A percentile compares a stretch with the other conserved stretches of the same genome.
Evolutionary conservation across 1,140 invertebrate genomes (phyloP).

Genomic region (Atta texana): DNA sequence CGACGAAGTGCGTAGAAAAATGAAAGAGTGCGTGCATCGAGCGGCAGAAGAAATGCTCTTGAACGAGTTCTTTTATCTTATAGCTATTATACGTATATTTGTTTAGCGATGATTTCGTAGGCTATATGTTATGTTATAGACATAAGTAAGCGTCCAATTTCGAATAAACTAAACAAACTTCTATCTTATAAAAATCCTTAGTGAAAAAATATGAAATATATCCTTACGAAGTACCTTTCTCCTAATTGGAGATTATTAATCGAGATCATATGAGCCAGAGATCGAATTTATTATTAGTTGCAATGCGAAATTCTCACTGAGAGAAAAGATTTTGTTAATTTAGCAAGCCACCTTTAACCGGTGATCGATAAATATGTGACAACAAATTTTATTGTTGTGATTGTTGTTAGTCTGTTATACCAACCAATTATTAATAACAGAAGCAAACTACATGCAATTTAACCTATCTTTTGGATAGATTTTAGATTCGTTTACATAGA

Average conservation of each 20-base stretch:
- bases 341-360: too few relatives aligned
- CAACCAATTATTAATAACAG: too few relatives aligned
- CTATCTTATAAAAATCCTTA: background rate
- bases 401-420: too few relatives aligned
- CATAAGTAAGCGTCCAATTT: slow-evolving; percentile 15
- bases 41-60: slow-evolving; percentile 66
- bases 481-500: too few relatives aligned
- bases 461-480: too few relatives aligned
- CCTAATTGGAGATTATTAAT: background rate
- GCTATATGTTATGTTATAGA: slow-evolving; percentile 32
- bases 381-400: too few relatives aligned
- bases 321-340: too few relatives aligned
- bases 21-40: slow-evolving; percentile 3
- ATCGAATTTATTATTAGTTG: too few relatives aligned
- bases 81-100: slow-evolving; percentile 78
- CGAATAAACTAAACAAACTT: background rate
- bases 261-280: background rate
- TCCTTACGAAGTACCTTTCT: too few relatives aligned
- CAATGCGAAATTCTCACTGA: background rate
- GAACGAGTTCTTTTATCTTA: slow-evolving; percentile 81
- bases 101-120: slow-evolving; percentile 54
- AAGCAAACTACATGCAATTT: too few relatives aligned
- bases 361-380: too few relatives aligned
- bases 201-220: background rate
- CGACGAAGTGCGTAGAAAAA: slow-evolving; percentile 25